phyloP scores from a whole-genome alignment of 2,888 invertebrate genomes.

The Ethmia dodecea region DNA sequence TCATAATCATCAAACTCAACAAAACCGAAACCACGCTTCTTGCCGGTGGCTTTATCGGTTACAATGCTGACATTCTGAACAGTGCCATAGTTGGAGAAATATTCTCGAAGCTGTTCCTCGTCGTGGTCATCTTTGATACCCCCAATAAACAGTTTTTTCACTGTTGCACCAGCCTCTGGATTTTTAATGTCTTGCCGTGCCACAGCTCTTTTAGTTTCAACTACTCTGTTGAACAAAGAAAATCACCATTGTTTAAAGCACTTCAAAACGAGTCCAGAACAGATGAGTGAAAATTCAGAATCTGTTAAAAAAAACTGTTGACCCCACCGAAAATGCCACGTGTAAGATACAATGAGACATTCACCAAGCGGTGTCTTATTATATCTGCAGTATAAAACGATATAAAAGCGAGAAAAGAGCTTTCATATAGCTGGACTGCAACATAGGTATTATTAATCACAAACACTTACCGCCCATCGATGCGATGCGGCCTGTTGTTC shows the following conservation, averaged over 20 bases:
- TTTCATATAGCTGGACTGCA: slow-evolving; percentile 71
- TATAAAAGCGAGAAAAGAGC: slow-evolving; percentile 44
- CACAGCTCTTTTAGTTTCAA: slow-evolving; percentile 98
- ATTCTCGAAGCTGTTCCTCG: slow-evolving; percentile 91
- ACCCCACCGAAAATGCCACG: slow-evolving; percentile 70
- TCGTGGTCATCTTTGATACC: slow-evolving; percentile 96
- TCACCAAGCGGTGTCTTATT: slow-evolving; percentile 61
- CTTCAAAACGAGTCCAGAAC: background rate
- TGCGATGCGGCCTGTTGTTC: slow-evolving; percentile 91
- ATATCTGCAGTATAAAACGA: slow-evolving; percentile 67
- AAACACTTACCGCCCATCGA: slow-evolving; percentile 85
- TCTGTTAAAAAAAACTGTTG: slow-evolving; percentile 37
- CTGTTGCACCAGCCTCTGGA: slow-evolving; percentile 95
- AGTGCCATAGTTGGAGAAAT: slow-evolving; percentile 89
- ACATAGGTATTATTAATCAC: background rate
- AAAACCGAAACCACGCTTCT: slow-evolving; percentile 97
- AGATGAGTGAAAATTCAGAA: background rate
- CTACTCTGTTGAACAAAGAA: slow-evolving; percentile 79
- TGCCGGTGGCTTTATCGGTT: slow-evolving; percentile 94
- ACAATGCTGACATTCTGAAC: slow-evolving; percentile 93
- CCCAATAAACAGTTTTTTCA: slow-evolving; percentile 96
- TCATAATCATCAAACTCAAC: slow-evolving; percentile 98
- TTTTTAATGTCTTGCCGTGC: slow-evolving; percentile 94
- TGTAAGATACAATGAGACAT: slow-evolving; percentile 46
- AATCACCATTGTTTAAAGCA: background rate